Base-by-base conservation (phyloP, 2,888 invertebrate species). In the Acanthosepion lycidas region DNA sequence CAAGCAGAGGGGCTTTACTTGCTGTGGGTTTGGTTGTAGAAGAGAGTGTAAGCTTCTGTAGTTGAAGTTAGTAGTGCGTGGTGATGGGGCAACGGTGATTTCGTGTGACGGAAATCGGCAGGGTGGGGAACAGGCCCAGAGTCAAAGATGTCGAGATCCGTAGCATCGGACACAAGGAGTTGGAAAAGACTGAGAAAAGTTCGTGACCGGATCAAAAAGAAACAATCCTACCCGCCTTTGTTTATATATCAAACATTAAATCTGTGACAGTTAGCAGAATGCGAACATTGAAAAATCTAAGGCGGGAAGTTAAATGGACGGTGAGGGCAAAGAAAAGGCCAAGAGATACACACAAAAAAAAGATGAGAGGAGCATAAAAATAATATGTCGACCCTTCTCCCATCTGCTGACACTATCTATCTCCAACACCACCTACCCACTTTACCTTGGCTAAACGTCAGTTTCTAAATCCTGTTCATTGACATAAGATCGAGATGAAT, bases 151-250 rank as follows among this genome's bases (percentile, higher is more conserved):
- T 78, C 78, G n/a, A 78, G 12, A 78, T 78, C 78, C 78, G n/a
- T 12, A n/a, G 78, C 78, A 78, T 78, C n/a, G 78, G 78, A 78
- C 33, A n/a, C 78, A 78, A 8, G 78, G n/a, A 78, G 78, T 33
- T n/a, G n/a, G 78, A 78, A 23, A 59, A 59, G 6, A 59, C 23
- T 20, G 23, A 59, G 23, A 59, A 59, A 78, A 78, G 78, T n/a
- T n/a, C 78, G 78, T 78, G 78, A 78, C 78, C 78, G 78, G 78
- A 78, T 78, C n/a, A 78, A 78, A 64, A 78, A 78, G 78, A 78
- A 15, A n/a, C 78, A 78, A 78, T 78, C 78, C 78, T 12, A 33
- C 78, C n/a, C n/a, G 78, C 15, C 78, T 78, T 78, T 78, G 78
- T 78, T 78, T 78, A n/a, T n/a, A n/a, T 78, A 78, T 78, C 78